Conservation (phyloP, 2,888 invertebrate species). For the Trichogramma evanescens region DNA sequence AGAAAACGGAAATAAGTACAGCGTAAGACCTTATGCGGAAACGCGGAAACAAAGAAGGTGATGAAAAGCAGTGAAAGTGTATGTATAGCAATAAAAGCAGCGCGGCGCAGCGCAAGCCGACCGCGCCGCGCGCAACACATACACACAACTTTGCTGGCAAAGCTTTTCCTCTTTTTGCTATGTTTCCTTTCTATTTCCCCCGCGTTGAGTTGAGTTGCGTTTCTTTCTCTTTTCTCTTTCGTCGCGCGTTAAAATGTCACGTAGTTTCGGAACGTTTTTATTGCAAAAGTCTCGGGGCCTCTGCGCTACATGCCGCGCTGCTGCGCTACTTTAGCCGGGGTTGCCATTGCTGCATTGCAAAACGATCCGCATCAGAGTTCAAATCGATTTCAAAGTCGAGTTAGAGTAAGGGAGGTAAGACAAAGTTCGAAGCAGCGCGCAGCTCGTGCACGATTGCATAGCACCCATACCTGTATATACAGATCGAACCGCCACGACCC, state of each 20-base stretch:
- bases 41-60: slow-evolving; percentile 18
- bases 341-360: neutral
- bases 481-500: too few relatives aligned
- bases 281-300: slow-evolving; percentile 10
- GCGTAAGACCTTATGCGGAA: slow-evolving; percentile 8
- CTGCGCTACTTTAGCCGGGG: too few relatives aligned
- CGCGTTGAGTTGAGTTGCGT: neutral
- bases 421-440: too few relatives aligned
- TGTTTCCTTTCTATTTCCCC: neutral
- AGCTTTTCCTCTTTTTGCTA: neutral
- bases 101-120: slow-evolving; percentile 7
- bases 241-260: slow-evolving; percentile 7
- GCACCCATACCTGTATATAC: too few relatives aligned
- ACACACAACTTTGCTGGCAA: slow-evolving; percentile 14
- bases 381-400: slow-evolving; percentile 10
- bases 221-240: neutral
- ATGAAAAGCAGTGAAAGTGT: slow-evolving; percentile 17
- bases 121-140: neutral
- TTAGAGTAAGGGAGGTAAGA: too few relatives aligned
- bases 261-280: slow-evolving; percentile 12
- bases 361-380: slow-evolving; percentile 9
- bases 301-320: neutral
- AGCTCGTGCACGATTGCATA: too few relatives aligned
- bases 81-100: slow-evolving; percentile 15
- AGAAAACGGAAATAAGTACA: slow-evolving; percentile 14